phyloP scores from a whole-genome alignment of 2,797 vertebrate genomes.

The Miichthys miiuy region DNA sequence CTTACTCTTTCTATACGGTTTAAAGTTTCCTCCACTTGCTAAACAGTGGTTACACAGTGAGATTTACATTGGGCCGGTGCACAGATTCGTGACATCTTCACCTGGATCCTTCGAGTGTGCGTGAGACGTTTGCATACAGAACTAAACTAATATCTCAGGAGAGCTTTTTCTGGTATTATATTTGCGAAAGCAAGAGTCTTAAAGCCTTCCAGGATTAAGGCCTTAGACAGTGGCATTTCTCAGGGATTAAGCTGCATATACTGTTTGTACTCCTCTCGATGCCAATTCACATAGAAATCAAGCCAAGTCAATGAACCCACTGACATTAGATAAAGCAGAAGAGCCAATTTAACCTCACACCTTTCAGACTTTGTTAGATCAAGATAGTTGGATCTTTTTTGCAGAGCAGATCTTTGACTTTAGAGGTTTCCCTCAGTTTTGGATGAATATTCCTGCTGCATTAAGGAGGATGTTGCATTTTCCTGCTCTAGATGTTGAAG shows the following conservation, averaged over 20 bases:
- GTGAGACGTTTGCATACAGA: constrained; percentile 17
- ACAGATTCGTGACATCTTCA: neutral
- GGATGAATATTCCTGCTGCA: too few relatives aligned
- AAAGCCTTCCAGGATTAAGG: constrained; percentile 67
- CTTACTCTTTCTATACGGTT: constrained; percentile 5
- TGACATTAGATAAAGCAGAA: constrained; percentile 53
- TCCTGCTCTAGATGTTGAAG: too few relatives aligned
- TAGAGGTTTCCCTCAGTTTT: too few relatives aligned
- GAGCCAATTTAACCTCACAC: constrained; percentile 21
- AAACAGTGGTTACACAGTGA: neutral
- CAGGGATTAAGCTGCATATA: constrained; percentile 63
- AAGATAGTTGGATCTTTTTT: neutral
- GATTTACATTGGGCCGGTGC: neutral
- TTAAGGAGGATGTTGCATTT: too few relatives aligned
- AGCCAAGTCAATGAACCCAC: constrained; percentile 59
- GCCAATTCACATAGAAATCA: constrained; percentile 54
- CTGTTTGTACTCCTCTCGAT: constrained; percentile 45
- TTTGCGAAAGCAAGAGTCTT: constrained; percentile 59
- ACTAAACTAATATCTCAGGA: constrained; percentile 29
- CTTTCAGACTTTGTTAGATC: neutral
- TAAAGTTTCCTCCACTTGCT: neutral
- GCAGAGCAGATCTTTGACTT: neutral
- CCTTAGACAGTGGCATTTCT: constrained; percentile 68
- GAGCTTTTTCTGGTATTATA: constrained; percentile 26
- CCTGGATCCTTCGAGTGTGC: constrained; percentile 28